A percentile compares a stretch with the other conserved stretches of the same genome.
These are phyloP conservation scores for Lasioglossum lativentre DNA, from an alignment of 2,888 invertebrate species.

Conservation along the genomic window DNA sequence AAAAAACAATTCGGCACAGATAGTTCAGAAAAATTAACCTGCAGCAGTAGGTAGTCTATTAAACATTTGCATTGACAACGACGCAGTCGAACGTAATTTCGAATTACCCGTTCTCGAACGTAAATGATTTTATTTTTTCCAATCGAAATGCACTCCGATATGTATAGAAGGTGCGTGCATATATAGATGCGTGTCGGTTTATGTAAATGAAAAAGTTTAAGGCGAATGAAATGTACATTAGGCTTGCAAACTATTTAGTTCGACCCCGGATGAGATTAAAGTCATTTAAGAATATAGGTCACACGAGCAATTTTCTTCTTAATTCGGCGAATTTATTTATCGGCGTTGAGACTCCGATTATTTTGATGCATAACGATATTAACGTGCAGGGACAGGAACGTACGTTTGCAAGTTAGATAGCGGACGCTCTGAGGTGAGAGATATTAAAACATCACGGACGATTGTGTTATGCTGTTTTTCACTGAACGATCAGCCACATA, in stretches of 20 bases:
- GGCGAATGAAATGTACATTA: background rate
- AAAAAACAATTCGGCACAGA: background rate
- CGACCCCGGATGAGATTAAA: background rate
- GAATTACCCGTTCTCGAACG: background rate
- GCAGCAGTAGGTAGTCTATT: background rate
- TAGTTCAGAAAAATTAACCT: background rate
- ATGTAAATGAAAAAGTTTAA: conserved; percentile 8
- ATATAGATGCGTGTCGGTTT: background rate
- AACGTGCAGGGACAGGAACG: conserved; percentile 10
- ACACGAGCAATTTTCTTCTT: background rate
- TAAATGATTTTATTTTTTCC: background rate
- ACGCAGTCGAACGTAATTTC: background rate
- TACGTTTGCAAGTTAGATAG: conserved; percentile 43
- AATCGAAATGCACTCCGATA: background rate
- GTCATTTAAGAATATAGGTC: conserved; percentile 37
- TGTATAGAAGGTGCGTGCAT: background rate
- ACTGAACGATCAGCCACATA: conserved; percentile 49
- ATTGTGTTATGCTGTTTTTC: conserved; percentile 33
- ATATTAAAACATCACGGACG: conserved; percentile 43
- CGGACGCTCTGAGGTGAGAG: conserved; percentile 5
- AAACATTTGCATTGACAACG: background rate
- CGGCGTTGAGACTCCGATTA: background rate
- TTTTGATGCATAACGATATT: conserved; percentile 3
- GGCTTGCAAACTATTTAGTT: background rate
- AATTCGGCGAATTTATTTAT: background rate